phyloP scores from a whole-genome alignment of 1,140 invertebrate genomes.

The Cotesia typhae region DNA sequence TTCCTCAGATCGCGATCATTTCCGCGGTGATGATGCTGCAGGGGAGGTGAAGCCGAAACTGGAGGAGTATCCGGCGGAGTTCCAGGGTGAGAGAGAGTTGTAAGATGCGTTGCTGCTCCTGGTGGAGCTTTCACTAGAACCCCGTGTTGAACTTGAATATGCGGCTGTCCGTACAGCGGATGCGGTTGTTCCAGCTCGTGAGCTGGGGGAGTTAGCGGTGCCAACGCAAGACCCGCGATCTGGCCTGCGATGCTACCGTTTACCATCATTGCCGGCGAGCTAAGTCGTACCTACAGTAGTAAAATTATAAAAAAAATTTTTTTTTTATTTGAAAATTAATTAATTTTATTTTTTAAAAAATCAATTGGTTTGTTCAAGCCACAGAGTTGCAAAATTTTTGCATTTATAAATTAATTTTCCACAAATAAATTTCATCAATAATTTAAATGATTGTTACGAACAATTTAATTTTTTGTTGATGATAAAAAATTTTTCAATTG shows the following conservation, averaged over 20 bases:
- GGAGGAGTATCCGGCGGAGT: conserved; percentile 84
- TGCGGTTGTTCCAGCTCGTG: conserved; percentile 67
- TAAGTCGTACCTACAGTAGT: conserved; percentile 52
- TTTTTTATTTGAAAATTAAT: too few relatives aligned
- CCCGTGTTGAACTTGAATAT: conserved; percentile 57
- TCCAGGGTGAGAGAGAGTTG: conserved; percentile 69
- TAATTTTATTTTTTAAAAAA: too few relatives aligned
- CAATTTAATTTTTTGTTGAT: too few relatives aligned
- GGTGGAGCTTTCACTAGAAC: conserved; percentile 58
- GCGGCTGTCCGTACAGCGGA: conserved; percentile 59
- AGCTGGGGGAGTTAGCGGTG: conserved; percentile 70
- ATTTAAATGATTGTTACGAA: too few relatives aligned
- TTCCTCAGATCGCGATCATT: conserved; percentile 50
- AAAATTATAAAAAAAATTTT: conserved; percentile 4
- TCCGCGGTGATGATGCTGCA: conserved; percentile 64
- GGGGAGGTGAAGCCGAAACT: conserved; percentile 65
- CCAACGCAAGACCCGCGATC: conserved; percentile 55
- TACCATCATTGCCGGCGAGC: conserved; percentile 57
- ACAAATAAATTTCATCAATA: too few relatives aligned
- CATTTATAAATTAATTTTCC: too few relatives aligned
- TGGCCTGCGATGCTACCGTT: conserved; percentile 55
- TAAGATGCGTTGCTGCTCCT: conserved; percentile 53
- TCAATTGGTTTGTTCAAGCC: too few relatives aligned
- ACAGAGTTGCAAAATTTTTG: too few relatives aligned
- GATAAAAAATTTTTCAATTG: too few relatives aligned